Evolutionary conservation across 2,888 invertebrate species (phyloP).

Genomic region (Mystacides longicornis): DNA sequence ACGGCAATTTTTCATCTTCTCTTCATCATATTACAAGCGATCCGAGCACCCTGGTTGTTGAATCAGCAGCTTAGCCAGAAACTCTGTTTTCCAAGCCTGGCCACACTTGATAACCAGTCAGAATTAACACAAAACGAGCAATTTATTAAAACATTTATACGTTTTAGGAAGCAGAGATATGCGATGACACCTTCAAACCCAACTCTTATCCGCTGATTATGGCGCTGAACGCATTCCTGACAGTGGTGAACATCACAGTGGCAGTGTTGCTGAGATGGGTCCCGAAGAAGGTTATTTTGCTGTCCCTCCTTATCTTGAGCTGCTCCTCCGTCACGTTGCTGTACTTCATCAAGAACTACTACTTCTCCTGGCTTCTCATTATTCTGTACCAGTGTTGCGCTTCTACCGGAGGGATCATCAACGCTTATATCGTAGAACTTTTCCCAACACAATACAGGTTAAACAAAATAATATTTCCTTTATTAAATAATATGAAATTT

Average conservation of each 20-base stretch:
- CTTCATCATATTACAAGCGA: too few relatives aligned
- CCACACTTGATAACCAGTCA: too few relatives aligned
- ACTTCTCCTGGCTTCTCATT: slow-evolving; percentile 43
- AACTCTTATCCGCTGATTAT: slow-evolving; percentile 43
- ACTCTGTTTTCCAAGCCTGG: too few relatives aligned
- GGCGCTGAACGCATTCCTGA: slow-evolving; percentile 41
- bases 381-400: slow-evolving; percentile 43
- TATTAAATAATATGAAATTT: too few relatives aligned
- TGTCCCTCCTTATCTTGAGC: slow-evolving; percentile 34
- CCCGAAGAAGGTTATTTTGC: slow-evolving; percentile 33
- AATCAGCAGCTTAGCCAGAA: too few relatives aligned
- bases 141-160: too few relatives aligned
- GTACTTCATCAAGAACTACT: slow-evolving; percentile 36
- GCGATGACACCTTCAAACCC: slow-evolving; percentile 42
- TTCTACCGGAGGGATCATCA: slow-evolving; percentile 42
- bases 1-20: too few relatives aligned
- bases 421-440: slow-evolving; percentile 45
- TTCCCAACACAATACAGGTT: slow-evolving; percentile 45
- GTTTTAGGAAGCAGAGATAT: slow-evolving; percentile 25
- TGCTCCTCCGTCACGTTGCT: slow-evolving; percentile 35
- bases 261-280: slow-evolving; percentile 40
- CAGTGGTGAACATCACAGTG: slow-evolving; percentile 38
- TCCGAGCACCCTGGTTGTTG: too few relatives aligned
- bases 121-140: too few relatives aligned
- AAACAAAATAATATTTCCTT: too few relatives aligned